phyloP scores from a whole-genome alignment of 2,113 vertebrate species.

The Megaptera novaeangliae region DNA sequence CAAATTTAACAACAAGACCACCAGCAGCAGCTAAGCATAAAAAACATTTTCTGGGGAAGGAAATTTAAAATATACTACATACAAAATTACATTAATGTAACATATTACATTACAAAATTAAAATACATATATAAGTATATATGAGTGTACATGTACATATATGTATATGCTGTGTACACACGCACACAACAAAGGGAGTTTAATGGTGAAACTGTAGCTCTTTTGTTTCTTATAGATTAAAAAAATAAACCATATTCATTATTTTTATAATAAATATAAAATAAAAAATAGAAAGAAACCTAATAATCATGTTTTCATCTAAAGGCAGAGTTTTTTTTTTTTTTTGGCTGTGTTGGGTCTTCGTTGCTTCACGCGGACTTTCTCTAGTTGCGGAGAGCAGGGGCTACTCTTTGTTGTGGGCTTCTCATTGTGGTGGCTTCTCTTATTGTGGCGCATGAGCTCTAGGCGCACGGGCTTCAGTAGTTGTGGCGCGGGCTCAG shows the following conservation, averaged over 20 bases:
- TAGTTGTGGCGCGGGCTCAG: no score
- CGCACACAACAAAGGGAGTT: background rate
- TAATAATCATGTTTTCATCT: background rate
- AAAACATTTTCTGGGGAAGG: background rate
- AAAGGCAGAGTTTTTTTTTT: background rate
- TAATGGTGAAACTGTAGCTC: background rate
- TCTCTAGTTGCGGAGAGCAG: no score
- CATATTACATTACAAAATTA: background rate
- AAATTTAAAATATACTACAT: background rate
- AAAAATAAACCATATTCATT: background rate
- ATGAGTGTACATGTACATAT: background rate
- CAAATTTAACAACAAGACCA: background rate
- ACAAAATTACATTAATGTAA: background rate
- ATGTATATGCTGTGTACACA: background rate
- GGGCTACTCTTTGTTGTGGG: no score
- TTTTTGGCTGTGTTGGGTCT: no score
- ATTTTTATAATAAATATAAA: constrained; percentile 10
- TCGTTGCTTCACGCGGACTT: no score
- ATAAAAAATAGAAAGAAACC: background rate
- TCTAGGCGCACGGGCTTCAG: no score
- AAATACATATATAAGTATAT: background rate
- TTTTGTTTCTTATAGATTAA: background rate
- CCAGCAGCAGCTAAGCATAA: background rate
- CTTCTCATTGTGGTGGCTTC: no score
- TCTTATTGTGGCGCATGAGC: no score